phyloP scores from a whole-genome alignment of 2,888 invertebrate species.

The Tetheella fluctuosa region DNA sequence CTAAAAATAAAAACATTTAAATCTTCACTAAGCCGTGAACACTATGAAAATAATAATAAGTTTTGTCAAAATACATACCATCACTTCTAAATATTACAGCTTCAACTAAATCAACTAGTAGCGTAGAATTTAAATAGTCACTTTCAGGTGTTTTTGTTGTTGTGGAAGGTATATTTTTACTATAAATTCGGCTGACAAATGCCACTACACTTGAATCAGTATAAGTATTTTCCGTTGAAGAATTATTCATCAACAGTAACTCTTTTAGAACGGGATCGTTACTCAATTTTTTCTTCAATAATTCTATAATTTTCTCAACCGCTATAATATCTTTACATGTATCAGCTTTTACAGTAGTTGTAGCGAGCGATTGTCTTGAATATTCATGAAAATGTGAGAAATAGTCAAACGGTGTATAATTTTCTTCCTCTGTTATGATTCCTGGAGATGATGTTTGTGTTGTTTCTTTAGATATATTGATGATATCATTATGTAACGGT shows the following conservation, averaged over 20 bases:
- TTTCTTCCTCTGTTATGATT: slow-evolving; percentile 28
- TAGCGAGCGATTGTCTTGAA: slow-evolving; percentile 40
- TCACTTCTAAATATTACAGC: slow-evolving; percentile 74
- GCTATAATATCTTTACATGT: slow-evolving; percentile 61
- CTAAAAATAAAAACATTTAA: slow-evolving; percentile 42
- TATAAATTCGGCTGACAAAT: slow-evolving; percentile 67
- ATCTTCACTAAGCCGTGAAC: background rate
- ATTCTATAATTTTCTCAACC: slow-evolving; percentile 67
- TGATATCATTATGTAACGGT: background rate
- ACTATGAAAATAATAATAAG: background rate
- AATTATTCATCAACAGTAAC: slow-evolving; percentile 49
- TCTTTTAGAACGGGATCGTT: slow-evolving; percentile 67
- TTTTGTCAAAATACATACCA: slow-evolving; percentile 49
- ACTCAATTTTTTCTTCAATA: slow-evolving; percentile 67
- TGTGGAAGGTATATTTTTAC: slow-evolving; percentile 55
- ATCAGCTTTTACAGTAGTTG: slow-evolving; percentile 36
- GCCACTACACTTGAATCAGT: slow-evolving; percentile 66
- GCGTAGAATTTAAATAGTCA: slow-evolving; percentile 69
- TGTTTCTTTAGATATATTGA: background rate
- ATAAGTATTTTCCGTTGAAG: slow-evolving; percentile 37
- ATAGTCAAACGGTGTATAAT: slow-evolving; percentile 58
- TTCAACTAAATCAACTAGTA: slow-evolving; percentile 74
- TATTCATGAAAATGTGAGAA: slow-evolving; percentile 60
- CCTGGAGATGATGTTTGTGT: background rate
- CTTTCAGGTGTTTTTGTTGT: slow-evolving; percentile 50